Evolutionary conservation across 2,888 invertebrate genomes (phyloP), one percentile per base, ranked within the genome.

Genomic region (Leptothorax acervorum): DNA sequence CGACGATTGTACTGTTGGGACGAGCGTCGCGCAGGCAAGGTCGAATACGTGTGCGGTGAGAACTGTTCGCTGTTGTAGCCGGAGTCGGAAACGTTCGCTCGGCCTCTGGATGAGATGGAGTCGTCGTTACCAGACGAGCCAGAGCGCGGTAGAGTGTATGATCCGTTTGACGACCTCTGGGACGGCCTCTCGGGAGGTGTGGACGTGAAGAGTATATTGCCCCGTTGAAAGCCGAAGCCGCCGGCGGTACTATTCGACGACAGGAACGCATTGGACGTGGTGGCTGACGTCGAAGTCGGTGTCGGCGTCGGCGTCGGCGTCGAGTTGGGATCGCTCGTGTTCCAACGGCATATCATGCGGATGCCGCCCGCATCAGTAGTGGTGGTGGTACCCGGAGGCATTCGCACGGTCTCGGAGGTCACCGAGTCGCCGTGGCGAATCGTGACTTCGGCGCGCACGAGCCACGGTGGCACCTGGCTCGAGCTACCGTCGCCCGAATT

Each of bases 371-470:
- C 94, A 88, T 95, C 95, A 45, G 95, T 95, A 81, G 92, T 93
- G 2, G 95, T 94, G 28, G 90, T 86, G 11, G 89, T 89, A 83
- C 90, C 94, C 93, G 12, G 94, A 89, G 90, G 95, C 65, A 73
- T 35, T 42, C 86, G 87, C n/a, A 85, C 74, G 39, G 89, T 81
- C 79, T 93, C 92, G 73, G 93, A 92, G 74, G 94, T 94, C 4
- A 93, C 92, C 75, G 95, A 94, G 53, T 95, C 95, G 8, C 95
- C 95, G 85, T 96, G 96, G 60, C 96, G 96, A 75, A 96, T 96
- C 15, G 96, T 97, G 86, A 97, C 95, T 92, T 97, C 97, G 81
- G 96, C 98, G 93, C 96, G 97, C 90, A 97, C 96, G 55, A 96
- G 96, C 97, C 97, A 97, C 92, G 97, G 96, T 87, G 96, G 96